Base-by-base conservation (phyloP, 2,113 vertebrate species). In the Barnardius zonarius region DNA sequence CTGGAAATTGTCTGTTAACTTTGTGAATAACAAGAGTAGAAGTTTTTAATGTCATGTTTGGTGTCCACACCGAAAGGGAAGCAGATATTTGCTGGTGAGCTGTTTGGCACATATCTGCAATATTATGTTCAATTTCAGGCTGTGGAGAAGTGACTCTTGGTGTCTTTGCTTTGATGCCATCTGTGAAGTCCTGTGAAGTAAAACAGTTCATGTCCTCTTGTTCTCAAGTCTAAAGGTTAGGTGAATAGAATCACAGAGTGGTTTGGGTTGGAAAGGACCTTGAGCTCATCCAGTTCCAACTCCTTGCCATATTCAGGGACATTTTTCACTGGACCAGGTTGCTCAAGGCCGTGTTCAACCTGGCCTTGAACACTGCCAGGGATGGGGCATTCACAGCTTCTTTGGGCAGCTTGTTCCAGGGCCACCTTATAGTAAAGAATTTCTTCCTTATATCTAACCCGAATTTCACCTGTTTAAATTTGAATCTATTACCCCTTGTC, bases 121-220 rank as follows among this genome's bases (percentile, higher is more conserved):
- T 33, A 25, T 7, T 35, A 9, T 10, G 5, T 63, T 75, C 9
- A 5, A 0, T 85, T 78, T 70, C 25, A 39, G 23, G 18, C 44
- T 20, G 17, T 11, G 24, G n/a, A 90, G 41, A 89, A 74, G 22
- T 0, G 0, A 37, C 16, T 51, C 7, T 35, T 15, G 4, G 3
- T 67, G 25, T 23, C 20, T 69, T 82, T 54, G 25, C 24, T 80
- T 24, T 49, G 55, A 14, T 80, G 52, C 15, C 28, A 16, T 46
- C 52, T 70, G 8, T 63, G 19, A 19, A n/a, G 4, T 64, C 23
- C 35, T 7, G 10, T 44, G 25, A 69, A 78, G 2, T n/a, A 81
- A 70, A 90, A 46, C 5, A 27, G 6, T 48, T 41, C 43, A 2
- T 66, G 25, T 54, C 19, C 14, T 10, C 20, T 62, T 68, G 18